These are phyloP conservation scores for Panulirus ornatus DNA, from an alignment of 1,140 invertebrate genomes.

Conservation along the genomic window DNA sequence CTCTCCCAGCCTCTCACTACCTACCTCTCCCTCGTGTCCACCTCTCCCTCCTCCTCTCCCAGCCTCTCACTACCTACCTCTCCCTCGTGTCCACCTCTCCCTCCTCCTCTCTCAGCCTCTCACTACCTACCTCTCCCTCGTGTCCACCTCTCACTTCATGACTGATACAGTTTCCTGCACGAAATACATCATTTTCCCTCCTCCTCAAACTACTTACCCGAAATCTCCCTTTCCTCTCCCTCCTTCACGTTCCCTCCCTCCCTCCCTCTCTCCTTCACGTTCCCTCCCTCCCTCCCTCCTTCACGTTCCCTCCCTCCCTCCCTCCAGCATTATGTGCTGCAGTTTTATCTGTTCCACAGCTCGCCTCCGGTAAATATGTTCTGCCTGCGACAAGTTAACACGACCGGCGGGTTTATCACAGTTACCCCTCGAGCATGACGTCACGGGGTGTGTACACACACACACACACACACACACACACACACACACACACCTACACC, in stretches of 20 bases:
- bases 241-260: too few species aligned
- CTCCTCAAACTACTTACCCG: not conserved
- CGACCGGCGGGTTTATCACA: not conserved
- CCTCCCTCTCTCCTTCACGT: not conserved
- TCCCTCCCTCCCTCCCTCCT: not conserved
- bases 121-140: not conserved
- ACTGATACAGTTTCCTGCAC: too few species aligned
- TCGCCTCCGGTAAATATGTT: not conserved
- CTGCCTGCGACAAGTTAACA: not conserved
- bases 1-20: not conserved
- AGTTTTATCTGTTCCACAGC: not conserved
- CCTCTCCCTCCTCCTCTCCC: not conserved
- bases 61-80: not conserved
- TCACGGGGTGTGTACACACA: too few species aligned
- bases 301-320: not conserved
- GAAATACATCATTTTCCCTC: too few species aligned
- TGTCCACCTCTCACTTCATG: too few species aligned
- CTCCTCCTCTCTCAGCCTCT: not conserved
- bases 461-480: too few species aligned
- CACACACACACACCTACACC: too few species aligned
- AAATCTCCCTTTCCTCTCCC: not conserved
- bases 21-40: not conserved
- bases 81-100: not conserved
- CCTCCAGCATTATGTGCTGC: not conserved
- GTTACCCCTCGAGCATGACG: not conserved